These are phyloP conservation scores for Drosophila orosa DNA, from an alignment of 1,140 invertebrate species.

Conservation along the genomic window DNA sequence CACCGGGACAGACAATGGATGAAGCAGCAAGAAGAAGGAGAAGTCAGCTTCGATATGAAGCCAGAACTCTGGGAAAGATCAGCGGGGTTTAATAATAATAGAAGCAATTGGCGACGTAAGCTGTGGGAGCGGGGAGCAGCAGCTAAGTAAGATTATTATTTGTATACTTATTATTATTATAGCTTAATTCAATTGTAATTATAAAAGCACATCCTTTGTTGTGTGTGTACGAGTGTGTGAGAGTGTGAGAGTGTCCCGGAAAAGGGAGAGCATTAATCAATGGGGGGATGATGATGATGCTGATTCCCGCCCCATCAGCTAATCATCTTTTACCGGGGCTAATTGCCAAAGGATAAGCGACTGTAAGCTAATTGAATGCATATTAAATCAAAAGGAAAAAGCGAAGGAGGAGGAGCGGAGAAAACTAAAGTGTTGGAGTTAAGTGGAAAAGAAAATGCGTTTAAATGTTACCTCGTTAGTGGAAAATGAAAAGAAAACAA, in stretches of 20 bases:
- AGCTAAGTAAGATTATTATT: conserved; percentile 46
- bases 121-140: conserved; percentile 24
- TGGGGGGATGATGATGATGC: conserved; percentile 1
- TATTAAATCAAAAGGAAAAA: conserved; percentile 47
- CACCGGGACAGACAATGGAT: conserved; percentile 16
- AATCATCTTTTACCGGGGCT: conserved; percentile 37
- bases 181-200: conserved; percentile 80
- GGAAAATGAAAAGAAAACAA: conserved; percentile 41
- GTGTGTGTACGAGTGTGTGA: neutral
- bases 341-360: conserved; percentile 32
- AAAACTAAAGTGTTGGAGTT: conserved; percentile 50
- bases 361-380: conserved; percentile 39
- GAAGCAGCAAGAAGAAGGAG: conserved; percentile 4
- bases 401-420: conserved; percentile 17
- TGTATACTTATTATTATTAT: conserved; percentile 55
- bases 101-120: conserved; percentile 26
- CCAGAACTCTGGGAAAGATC: conserved; percentile 17
- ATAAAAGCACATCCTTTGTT: conserved; percentile 35
- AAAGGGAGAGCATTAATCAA: conserved; percentile 42
- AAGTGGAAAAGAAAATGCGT: conserved; percentile 71
- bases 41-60: conserved; percentile 9
- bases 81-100: conserved; percentile 9
- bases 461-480: conserved; percentile 84
- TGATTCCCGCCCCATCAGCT: conserved; percentile 10
- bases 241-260: neutral